Conservation (phyloP, 2,888 invertebrate genomes). For the Petrolisthes manimaculis region DNA sequence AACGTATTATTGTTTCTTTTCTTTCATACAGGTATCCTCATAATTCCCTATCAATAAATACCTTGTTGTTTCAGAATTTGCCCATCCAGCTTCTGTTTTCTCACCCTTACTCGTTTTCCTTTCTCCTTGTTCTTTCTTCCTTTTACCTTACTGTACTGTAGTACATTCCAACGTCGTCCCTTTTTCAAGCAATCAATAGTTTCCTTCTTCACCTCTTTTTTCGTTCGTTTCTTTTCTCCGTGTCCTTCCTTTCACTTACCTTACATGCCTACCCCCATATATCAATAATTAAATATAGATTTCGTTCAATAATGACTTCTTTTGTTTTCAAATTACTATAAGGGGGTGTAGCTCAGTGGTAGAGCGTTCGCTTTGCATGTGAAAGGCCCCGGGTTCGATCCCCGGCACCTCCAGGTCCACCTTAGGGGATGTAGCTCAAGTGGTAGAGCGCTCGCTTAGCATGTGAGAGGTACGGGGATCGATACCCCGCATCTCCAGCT, state of each 20-base stretch:
- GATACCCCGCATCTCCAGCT: constrained; percentile 63
- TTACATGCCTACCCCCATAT: not conserved
- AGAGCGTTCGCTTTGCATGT: constrained; percentile 71
- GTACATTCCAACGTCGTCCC: too few species aligned
- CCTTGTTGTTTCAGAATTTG: not conserved
- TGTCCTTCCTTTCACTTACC: not conserved
- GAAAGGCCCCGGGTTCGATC: constrained; percentile 70
- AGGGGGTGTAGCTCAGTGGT: constrained; percentile 70
- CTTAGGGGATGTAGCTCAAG: constrained; percentile 64
- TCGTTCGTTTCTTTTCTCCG: too few species aligned
- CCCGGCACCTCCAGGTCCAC: constrained; percentile 70
- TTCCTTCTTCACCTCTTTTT: too few species aligned
- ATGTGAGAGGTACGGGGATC: constrained; percentile 66
- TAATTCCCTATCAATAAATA: not conserved
- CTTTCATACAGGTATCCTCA: not conserved
- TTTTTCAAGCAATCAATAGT: too few species aligned
- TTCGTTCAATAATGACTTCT: not conserved
- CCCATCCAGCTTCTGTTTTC: too few species aligned
- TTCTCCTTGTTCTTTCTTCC: too few species aligned
- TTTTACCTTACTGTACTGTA: too few species aligned
- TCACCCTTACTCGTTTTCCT: too few species aligned
- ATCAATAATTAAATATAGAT: not conserved
- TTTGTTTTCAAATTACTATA: not conserved
- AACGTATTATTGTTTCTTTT: not conserved
- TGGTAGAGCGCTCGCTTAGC: constrained; percentile 66